These are phyloP conservation scores for Acrobasis suavella DNA, from an alignment of 2,888 invertebrate species.

Conservation along the genomic window DNA sequence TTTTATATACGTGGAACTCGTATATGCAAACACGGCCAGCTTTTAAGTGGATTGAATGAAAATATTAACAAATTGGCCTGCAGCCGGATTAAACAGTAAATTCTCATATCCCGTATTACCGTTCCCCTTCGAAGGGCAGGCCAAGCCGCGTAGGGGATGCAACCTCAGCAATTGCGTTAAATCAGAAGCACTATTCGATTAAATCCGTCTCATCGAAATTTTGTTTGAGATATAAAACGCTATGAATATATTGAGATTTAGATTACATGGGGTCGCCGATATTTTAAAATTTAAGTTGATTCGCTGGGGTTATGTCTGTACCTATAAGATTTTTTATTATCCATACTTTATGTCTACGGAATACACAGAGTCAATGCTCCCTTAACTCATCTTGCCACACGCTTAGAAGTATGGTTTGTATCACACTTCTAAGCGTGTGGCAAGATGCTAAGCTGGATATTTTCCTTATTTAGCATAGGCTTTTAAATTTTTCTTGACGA, in stretches of 20 bases:
- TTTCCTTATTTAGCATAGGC: no score
- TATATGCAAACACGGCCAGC: constrained; percentile 50
- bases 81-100: constrained; percentile 81
- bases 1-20: neutral
- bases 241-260: constrained; percentile 25
- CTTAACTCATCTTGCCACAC: no score
- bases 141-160: constrained; percentile 63
- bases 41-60: constrained; percentile 81
- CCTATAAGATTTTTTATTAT: neutral
- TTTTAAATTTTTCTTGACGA: no score
- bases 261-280: constrained; percentile 14
- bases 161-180: constrained; percentile 79
- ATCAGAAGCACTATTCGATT: constrained; percentile 76
- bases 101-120: constrained; percentile 81
- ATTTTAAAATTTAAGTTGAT: neutral
- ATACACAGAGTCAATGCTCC: no score
- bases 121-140: constrained; percentile 74
- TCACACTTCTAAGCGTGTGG: no score
- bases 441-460: no score
- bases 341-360: no score
- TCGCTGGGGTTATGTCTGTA: neutral
- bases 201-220: constrained; percentile 56
- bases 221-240: constrained; percentile 35
- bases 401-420: no score
- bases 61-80: constrained; percentile 82